Percentiles rank a stretch among this genome's conserved stretches.
Evolutionary conservation across 1,140 invertebrate genomes (phyloP).

Genomic region (Drosophila athabasca): DNA sequence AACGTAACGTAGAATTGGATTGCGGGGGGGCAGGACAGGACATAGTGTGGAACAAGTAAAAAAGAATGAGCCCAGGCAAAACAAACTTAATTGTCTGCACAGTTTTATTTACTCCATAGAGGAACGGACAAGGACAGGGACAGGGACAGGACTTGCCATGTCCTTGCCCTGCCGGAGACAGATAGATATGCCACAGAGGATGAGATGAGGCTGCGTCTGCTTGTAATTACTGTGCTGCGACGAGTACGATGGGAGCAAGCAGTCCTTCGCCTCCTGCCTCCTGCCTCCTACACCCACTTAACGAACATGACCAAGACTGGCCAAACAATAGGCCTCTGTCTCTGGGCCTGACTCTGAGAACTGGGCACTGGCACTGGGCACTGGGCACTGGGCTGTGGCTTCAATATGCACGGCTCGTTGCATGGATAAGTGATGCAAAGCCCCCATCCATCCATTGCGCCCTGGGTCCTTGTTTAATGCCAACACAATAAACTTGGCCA

Average conservation of each 20-base stretch:
- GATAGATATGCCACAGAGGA: slow-evolving; percentile 9
- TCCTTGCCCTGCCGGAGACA: slow-evolving; percentile 50
- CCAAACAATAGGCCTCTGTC: slow-evolving; percentile 66
- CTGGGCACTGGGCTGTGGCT: neutral
- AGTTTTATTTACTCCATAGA: slow-evolving; percentile 73
- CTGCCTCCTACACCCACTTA: slow-evolving; percentile 54
- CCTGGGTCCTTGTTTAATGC: slow-evolving; percentile 65
- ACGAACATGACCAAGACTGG: slow-evolving; percentile 77
- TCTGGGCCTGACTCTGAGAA: neutral
- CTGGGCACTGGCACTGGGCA: neutral
- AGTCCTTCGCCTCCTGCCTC: slow-evolving; percentile 32
- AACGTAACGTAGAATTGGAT: slow-evolving; percentile 54
- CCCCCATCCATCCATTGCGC: slow-evolving; percentile 12
- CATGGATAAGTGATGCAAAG: slow-evolving; percentile 50
- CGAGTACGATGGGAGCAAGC: slow-evolving; percentile 45
- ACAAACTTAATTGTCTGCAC: slow-evolving; percentile 79
- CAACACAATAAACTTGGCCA: slow-evolving; percentile 63
- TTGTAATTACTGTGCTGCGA: slow-evolving; percentile 75
- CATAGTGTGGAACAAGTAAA: slow-evolving; percentile 32
- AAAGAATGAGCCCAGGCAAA: slow-evolving; percentile 55
- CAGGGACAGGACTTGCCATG: slow-evolving; percentile 49
- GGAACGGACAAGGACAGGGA: slow-evolving; percentile 4
- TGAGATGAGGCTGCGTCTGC: slow-evolving; percentile 47
- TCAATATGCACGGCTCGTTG: slow-evolving; percentile 53
- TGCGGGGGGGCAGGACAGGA: neutral